Evolutionary conservation across 2,797 vertebrate genomes (phyloP), one percentile per base, ranked within the genome.

Genomic region (Helicolenus hilgendorfi): DNA sequence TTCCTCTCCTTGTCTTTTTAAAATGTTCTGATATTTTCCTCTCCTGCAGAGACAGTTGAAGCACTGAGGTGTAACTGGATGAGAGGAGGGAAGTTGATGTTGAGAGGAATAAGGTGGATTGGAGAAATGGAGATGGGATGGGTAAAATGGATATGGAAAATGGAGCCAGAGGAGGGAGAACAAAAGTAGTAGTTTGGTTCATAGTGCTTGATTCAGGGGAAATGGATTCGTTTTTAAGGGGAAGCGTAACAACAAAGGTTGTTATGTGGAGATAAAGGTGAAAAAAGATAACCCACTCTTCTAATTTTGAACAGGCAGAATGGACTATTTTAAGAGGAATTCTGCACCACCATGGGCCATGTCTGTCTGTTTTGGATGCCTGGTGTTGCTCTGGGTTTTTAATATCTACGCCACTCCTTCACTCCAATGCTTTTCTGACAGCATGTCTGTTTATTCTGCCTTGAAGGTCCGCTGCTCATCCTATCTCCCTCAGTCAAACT

Each of bases 371-470:
- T 59, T 81, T 84, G 79, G 69, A 83, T 38, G 79, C 59, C 65
- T 85, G 55, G 80, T 76, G 65, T 79, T 76, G 56, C 38, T 68
- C 4, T 79, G 36, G 69, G 33, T 73, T 87, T 92, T 92, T 89
- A 73, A 86, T 82, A 87, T 89, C 80, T 71, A 29, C 74, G 81
- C 81, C 81, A 64, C 79, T 85, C 77, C 68, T 81, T 80, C 78
- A 82, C 78, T 77, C 64, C 76, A n/a, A 1, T 84, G 85, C 87
- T 72, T 78, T 64, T 80, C 81, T 94, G 90, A 88, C 91, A 91
- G 92, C 75, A 55, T 72, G 82, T 92, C 86, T 94, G 82, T 93
- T 92, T 94, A 89, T 89, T 92, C 92, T 84, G 89, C 73, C 79
- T 92, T 79, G 36, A 83, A 89, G 93, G 75, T 93, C 87, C 22